phyloP scores from a whole-genome alignment of 1,140 invertebrate species.

The Cherax destructor region DNA sequence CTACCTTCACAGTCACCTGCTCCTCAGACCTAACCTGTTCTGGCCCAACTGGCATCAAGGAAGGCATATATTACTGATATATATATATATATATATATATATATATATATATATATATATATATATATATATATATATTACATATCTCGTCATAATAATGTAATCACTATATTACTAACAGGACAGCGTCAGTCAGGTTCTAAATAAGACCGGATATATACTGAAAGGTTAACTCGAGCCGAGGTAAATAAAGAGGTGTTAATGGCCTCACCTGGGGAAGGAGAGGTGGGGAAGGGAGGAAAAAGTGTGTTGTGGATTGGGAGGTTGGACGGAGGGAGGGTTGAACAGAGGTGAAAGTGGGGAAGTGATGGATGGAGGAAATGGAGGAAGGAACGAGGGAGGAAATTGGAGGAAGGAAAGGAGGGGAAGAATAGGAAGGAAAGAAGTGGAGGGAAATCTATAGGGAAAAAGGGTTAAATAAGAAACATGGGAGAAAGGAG shows the following conservation, averaged over 20 bases:
- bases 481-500: too few species aligned
- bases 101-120: too few species aligned
- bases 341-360: not conserved
- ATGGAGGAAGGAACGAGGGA: not conserved
- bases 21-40: slow-evolving; percentile 1
- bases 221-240: not conserved
- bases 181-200: not conserved
- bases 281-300: not conserved
- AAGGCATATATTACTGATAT: too few species aligned
- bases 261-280: not conserved
- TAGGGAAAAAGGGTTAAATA: too few species aligned
- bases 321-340: too few species aligned
- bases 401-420: not conserved
- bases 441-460: too few species aligned
- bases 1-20: not conserved
- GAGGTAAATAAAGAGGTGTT: not conserved
- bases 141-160: not conserved
- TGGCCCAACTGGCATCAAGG: not conserved
- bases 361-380: not conserved
- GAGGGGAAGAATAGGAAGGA: not conserved
- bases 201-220: not conserved
- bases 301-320: too few species aligned
- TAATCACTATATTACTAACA: not conserved
- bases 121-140: not conserved
- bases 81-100: too few species aligned